Evolutionary conservation across 2,113 vertebrate species (phyloP).

Genomic region (Hypocryptadius cinnamomeus): DNA sequence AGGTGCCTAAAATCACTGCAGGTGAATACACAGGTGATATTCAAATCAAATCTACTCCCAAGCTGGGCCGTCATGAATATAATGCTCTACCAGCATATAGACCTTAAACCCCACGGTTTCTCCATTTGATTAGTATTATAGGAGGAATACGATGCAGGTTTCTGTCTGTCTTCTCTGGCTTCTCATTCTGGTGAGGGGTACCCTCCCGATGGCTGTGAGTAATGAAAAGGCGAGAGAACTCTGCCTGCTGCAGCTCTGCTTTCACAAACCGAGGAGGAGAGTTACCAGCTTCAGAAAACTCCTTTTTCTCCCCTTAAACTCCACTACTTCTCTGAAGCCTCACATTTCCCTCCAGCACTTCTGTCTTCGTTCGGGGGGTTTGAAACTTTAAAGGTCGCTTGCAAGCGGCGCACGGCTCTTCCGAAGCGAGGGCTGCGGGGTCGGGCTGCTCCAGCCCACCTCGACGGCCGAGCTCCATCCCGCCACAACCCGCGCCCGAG

Average conservation of each 20-base stretch:
- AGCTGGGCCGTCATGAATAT: not conserved
- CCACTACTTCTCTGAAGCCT: not conserved
- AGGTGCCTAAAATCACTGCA: not conserved
- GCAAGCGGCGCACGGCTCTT: not conserved
- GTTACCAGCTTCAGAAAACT: not conserved
- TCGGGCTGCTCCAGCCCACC: not conserved
- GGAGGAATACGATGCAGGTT: not conserved
- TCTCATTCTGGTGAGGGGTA: rapidly evolving
- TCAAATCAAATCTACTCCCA: not conserved
- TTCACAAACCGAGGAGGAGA: not conserved
- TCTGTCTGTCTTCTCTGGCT: too few relatives aligned
- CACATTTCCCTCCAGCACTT: not conserved
- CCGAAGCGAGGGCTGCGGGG: rapidly evolving
- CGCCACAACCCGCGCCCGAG: rapidly evolving
- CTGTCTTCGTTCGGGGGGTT: rapidly evolving
- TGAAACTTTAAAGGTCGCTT: rapidly evolving
- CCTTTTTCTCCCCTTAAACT: not conserved
- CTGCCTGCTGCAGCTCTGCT: not conserved
- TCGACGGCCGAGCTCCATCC: not conserved
- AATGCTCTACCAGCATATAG: not conserved
- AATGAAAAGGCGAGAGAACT: not conserved
- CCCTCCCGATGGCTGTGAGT: not conserved
- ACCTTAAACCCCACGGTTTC: rapidly evolving
- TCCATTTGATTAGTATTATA: not conserved
- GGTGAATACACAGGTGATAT: not conserved